Evolutionary conservation across 2,888 invertebrate genomes (phyloP), one percentile per base, ranked within the genome.

Genomic region (Rhagium mordax): DNA sequence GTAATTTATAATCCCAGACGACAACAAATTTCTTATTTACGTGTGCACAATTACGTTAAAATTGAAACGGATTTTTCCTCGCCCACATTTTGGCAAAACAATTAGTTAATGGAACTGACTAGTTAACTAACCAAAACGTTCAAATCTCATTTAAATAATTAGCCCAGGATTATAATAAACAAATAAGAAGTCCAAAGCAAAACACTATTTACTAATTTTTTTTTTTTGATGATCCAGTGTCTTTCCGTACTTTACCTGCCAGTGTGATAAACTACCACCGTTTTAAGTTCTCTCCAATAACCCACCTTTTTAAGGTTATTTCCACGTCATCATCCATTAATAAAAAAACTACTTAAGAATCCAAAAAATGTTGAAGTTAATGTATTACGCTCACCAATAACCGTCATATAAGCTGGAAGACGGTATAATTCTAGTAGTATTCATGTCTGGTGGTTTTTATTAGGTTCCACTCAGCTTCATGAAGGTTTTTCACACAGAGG

Each of bases 391-490:
- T 80, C 80, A 79, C 79, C 81, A 77, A 79, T 71, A 76, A 73
- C 78, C 72, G 72, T 75, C 68, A 67, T 67, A 65, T 69, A 71
- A 75, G 65, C 62, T 68, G 70, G 77, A 70, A 68, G 75, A 70
- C 72, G 74, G 72, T 76, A 70, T 74, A 76, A 71, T 74, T 77
- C 77, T 74, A 78, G 79, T 74, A 76, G 78, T 60, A 72, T 80
- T 81, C 79, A 80, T 81, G 78, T 81, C 79, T 80, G 79, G 80
- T 78, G 79, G 80, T 81, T 76, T 70, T 78, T 78, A 78, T 76
- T 78, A 79, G 79, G 80, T 81, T 78, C 82, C 82, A 81, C 81
- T 80, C 82, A 81, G 81, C 81, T 80, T 81, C 81, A 82, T 81
- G 82, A 82, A 82, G 83, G 79, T 78, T 76, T 77, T 78, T 74